These are phyloP conservation scores for Ophion costatus DNA, from an alignment of 2,888 invertebrate species.

Conservation along the genomic window DNA sequence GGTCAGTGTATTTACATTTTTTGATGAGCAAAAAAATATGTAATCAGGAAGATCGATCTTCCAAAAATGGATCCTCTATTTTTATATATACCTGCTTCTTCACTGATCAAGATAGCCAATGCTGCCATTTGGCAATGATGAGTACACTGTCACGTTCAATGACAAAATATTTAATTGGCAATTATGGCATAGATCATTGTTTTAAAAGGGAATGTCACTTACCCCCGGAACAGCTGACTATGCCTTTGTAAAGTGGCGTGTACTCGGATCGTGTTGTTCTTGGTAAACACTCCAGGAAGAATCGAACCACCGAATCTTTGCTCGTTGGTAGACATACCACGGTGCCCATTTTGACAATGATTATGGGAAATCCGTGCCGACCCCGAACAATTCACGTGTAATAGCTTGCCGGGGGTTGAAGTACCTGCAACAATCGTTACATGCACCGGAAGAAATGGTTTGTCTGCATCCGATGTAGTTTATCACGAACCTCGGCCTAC, in stretches of 20 bases:
- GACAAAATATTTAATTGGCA: neutral
- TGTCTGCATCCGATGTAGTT: neutral
- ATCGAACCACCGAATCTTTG: constrained; percentile 59
- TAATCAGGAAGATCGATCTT: neutral
- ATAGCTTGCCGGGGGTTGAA: neutral
- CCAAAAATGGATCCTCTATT: neutral
- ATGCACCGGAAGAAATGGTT: neutral
- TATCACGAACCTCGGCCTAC: no score
- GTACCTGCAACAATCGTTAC: neutral
- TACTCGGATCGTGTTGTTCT: constrained; percentile 47
- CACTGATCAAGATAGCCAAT: neutral
- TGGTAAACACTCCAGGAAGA: constrained; percentile 62
- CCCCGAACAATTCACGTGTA: neutral
- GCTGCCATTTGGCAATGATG: neutral
- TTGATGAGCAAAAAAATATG: no score
- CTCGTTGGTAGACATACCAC: constrained; percentile 62
- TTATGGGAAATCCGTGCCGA: constrained; percentile 15
- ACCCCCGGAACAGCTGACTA: constrained; percentile 51
- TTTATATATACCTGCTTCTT: neutral
- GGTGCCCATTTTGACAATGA: constrained; percentile 59
- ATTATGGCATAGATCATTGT: neutral
- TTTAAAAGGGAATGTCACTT: constrained; percentile 28
- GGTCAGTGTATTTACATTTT: no score
- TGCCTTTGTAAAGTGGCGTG: constrained; percentile 54
- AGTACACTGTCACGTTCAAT: neutral